Evolutionary conservation across 2,888 invertebrate genomes (phyloP), one percentile per base, ranked within the genome.

Genomic region (Spisula solida): DNA sequence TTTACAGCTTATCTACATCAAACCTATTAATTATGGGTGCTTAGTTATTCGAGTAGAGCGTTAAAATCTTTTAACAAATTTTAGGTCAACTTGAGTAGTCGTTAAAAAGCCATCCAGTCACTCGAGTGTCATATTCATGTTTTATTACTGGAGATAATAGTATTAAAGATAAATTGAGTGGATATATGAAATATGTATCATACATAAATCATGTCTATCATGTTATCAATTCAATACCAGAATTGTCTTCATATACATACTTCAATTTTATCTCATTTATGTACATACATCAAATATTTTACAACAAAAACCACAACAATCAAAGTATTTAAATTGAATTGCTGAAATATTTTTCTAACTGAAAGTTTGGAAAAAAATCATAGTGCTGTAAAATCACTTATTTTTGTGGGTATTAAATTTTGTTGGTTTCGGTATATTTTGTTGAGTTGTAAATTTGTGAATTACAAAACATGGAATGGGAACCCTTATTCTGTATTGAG

Each of bases 101-200:
- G 34, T 81, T 60, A 60, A 81, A 60, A 66, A 66, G 60, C 60
- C 60, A 66, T 66, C 60, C 60, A 66, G 60, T 66, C 25, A n/a
- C 25, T 66, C 60, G 25, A 66, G 60, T 66, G 60, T 66, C 60
- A 66, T 66, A 66, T 10, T 25, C n/a, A 12, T 25, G 20, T 8
- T 66, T 66, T 66, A 66, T 66, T 66, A 25, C 60, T 25, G 6
- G 20, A 66, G 60, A 66, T 66, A 25, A 66, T 66, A 25, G 8
- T 66, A 66, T 66, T 66, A n/a, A 66, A 25, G 25, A 25, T 66
- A 66, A 25, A 66, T 66, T n/a, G 60, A 66, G 60, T 66, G 60
- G 25, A 25, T 66, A 8, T 41, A 66, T 66, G 60, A 66, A 66
- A 25, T 66, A 66, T 66, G 60, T 66, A 66, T 66, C 60, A 66